Percentiles rank a stretch among this genome's conserved stretches.
Evolutionary conservation across 2,888 invertebrate genomes (phyloP).

Genomic region (Sarcophaga caerulescens): DNA sequence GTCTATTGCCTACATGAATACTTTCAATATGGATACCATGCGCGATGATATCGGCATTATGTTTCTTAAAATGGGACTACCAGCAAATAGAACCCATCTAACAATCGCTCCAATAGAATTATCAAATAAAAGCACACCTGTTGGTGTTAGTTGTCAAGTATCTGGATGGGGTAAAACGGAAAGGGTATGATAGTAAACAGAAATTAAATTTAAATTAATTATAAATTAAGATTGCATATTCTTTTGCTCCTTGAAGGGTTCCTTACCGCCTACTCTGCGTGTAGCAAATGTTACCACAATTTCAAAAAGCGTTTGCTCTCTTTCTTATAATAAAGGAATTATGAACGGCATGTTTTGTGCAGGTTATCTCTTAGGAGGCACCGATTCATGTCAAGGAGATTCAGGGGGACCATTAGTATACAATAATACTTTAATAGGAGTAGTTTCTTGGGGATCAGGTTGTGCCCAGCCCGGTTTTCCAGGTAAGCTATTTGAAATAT

Average conservation of each 20-base stretch:
- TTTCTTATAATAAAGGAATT: slow-evolving; percentile 71
- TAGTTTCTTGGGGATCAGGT: slow-evolving; percentile 78
- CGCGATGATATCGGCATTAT: slow-evolving; percentile 78
- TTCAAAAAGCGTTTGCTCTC: slow-evolving; percentile 69
- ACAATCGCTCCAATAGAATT: slow-evolving; percentile 73
- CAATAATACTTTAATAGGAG: slow-evolving; percentile 74
- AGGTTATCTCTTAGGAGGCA: slow-evolving; percentile 75
- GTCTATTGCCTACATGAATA: slow-evolving; percentile 74
- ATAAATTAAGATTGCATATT: neutral
- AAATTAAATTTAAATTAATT: neutral
- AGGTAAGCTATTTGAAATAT: slow-evolving; percentile 22
- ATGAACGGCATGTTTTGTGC: slow-evolving; percentile 78
- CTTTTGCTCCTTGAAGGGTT: slow-evolving; percentile 43
- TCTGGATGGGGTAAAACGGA: slow-evolving; percentile 79
- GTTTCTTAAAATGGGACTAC: slow-evolving; percentile 73
- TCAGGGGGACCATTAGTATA: slow-evolving; percentile 78
- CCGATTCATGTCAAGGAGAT: slow-evolving; percentile 78
- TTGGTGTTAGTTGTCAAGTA: slow-evolving; percentile 75
- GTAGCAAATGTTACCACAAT: slow-evolving; percentile 76
- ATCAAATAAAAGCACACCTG: slow-evolving; percentile 67
- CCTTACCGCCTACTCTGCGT: slow-evolving; percentile 73
- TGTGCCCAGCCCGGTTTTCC: slow-evolving; percentile 74
- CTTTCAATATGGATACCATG: slow-evolving; percentile 76
- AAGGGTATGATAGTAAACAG: slow-evolving; percentile 69
- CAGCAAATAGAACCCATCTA: slow-evolving; percentile 71